Percentiles rank a stretch among this genome's conserved stretches.
Conservation (phyloP, 2,113 vertebrate genomes). For the Falco punctatus region DNA sequence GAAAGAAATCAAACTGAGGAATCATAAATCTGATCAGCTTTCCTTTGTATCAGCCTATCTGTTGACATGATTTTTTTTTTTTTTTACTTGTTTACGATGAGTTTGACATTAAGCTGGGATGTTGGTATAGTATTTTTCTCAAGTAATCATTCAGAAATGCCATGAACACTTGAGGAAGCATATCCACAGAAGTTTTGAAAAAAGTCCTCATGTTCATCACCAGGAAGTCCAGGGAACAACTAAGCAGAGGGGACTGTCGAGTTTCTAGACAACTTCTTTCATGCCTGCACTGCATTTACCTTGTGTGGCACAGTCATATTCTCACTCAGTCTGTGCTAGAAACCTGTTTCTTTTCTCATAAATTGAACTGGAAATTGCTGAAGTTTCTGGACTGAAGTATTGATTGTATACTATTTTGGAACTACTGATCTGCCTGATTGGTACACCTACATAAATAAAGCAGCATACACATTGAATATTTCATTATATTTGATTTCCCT, state of each 20-base stretch:
- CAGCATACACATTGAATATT: neutral
- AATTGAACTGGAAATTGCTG: neutral
- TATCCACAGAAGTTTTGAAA: neutral
- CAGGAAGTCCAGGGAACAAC: neutral
- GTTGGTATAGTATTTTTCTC: neutral
- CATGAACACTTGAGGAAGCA: neutral
- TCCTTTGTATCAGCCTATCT: neutral
- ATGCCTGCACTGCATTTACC: neutral
- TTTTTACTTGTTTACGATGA: neutral
- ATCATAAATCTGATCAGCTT: neutral
- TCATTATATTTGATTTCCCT: constrained; percentile 13
- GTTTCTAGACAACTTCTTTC: neutral
- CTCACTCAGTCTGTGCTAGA: neutral
- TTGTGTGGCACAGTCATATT: neutral
- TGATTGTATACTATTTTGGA: neutral
- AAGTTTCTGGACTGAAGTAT: neutral
- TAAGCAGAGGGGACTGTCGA: neutral
- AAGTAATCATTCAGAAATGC: neutral
- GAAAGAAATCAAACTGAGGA: neutral
- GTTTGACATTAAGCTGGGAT: neutral
- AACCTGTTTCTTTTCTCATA: neutral
- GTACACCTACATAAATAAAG: neutral
- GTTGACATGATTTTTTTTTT: neutral
- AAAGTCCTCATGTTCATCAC: neutral
- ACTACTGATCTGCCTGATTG: neutral